phyloP scores from a whole-genome alignment of 1,140 invertebrate species.

The Cotesia chilonis region DNA sequence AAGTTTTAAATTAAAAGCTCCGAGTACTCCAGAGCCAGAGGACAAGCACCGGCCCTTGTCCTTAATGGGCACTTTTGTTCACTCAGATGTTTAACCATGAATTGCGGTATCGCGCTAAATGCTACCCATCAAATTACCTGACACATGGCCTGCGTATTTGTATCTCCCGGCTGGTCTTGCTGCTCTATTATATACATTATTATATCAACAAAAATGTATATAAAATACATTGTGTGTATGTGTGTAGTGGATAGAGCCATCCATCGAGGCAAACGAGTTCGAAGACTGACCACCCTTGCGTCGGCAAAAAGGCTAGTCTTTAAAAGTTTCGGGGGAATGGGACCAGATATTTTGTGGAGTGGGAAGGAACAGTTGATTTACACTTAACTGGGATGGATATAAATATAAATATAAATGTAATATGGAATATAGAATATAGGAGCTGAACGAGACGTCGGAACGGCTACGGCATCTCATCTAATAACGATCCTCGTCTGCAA shows the following conservation, averaged over 20 bases:
- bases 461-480: constrained; percentile 16
- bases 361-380: no score
- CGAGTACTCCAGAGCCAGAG: not conserved
- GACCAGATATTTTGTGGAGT: no score
- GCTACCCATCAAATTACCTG: constrained; percentile 7
- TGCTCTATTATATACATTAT: no score
- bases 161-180: not conserved
- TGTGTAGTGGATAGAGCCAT: constrained; percentile 25
- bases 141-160: constrained; percentile 2
- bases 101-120: not conserved
- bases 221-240: no score
- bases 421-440: not conserved
- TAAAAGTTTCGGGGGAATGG: no score
- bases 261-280: constrained; percentile 33
- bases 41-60: no score
- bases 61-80: not conserved
- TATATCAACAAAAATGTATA: no score
- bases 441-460: constrained; percentile 22
- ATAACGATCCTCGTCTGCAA: constrained; percentile 12
- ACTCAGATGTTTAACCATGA: not conserved
- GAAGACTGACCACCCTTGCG: constrained; percentile 21
- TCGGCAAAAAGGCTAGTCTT: not conserved
- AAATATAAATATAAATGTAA: no score
- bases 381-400: not conserved
- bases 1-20: no score